Percentiles rank a stretch among this genome's conserved stretches.
phyloP scores from a whole-genome alignment of 1,140 invertebrate species.

The Parasteatoda tepidariorum region DNA sequence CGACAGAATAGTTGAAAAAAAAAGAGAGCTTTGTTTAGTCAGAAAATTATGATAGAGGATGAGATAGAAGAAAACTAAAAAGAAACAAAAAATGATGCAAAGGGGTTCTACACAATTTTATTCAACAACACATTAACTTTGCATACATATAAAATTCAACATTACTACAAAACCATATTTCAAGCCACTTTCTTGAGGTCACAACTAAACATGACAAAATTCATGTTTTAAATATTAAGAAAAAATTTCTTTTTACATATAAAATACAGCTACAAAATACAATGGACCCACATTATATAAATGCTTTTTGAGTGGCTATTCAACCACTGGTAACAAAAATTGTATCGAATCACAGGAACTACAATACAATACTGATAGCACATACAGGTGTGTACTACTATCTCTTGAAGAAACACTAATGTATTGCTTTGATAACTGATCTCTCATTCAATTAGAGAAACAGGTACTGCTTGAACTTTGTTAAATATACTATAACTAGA shows the following conservation, averaged over 20 bases:
- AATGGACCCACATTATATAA: conserved; percentile 61
- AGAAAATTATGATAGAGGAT: too few relatives aligned
- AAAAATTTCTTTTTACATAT: conserved; percentile 57
- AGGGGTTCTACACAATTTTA: conserved; percentile 54
- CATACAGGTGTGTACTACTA: conserved; percentile 56
- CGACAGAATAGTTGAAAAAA: too few relatives aligned
- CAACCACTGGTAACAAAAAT: conserved; percentile 55
- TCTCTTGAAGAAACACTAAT: conserved; percentile 58
- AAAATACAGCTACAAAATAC: conserved; percentile 61
- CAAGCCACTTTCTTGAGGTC: conserved; percentile 62
- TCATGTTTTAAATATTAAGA: conserved; percentile 56
- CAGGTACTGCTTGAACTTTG: conserved; percentile 53
- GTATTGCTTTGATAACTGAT: conserved; percentile 55
- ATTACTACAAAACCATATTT: conserved; percentile 60
- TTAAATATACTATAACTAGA: conserved; percentile 44
- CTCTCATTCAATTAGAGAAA: conserved; percentile 32
- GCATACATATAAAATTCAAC: conserved; percentile 60
- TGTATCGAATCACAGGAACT: conserved; percentile 59
- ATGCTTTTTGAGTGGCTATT: conserved; percentile 56
- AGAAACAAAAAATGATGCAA: not conserved
- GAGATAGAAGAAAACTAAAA: too few relatives aligned
- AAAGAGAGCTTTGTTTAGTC: too few relatives aligned
- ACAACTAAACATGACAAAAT: conserved; percentile 60
- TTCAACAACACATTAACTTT: conserved; percentile 61
- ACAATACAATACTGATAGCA: conserved; percentile 60